Percentiles rank a stretch among this genome's conserved stretches.
phyloP scores from a whole-genome alignment of 2,113 vertebrate genomes.

The Triplophysa tibetana region DNA sequence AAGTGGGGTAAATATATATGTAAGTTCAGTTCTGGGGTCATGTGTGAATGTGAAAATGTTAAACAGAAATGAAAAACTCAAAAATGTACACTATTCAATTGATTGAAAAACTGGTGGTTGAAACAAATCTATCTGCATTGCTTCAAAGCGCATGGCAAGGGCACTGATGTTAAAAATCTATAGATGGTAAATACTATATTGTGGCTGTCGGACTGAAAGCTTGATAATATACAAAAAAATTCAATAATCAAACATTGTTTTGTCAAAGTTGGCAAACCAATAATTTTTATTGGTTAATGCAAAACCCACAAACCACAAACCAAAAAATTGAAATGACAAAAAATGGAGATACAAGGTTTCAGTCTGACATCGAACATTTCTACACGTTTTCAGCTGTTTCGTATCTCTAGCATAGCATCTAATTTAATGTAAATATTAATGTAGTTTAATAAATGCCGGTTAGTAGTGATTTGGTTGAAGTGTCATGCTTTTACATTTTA shows the following conservation, averaged over 20 bases:
- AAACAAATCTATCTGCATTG: conserved; percentile 67
- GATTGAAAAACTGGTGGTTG: neutral
- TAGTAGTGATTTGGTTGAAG: neutral
- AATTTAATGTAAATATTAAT: neutral
- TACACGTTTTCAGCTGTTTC: neutral
- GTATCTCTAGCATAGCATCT: neutral
- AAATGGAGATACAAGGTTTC: no score
- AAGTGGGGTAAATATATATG: neutral
- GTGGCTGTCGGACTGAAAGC: no score
- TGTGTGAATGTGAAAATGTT: conserved; percentile 16
- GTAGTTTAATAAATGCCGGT: neutral
- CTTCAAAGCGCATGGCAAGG: conserved; percentile 71
- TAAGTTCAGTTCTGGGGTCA: neutral
- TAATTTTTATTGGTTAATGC: no score
- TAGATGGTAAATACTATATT: neutral
- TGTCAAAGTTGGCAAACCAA: no score
- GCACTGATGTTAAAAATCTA: conserved; percentile 17
- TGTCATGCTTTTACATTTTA: neutral
- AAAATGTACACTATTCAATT: neutral
- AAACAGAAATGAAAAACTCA: neutral
- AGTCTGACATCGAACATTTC: neutral
- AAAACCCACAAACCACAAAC: no score
- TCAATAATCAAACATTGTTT: no score
- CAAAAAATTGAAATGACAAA: no score
- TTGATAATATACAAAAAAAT: no score